phyloP scores from a whole-genome alignment of 2,888 invertebrate species.

The Mystacides longicornis region DNA sequence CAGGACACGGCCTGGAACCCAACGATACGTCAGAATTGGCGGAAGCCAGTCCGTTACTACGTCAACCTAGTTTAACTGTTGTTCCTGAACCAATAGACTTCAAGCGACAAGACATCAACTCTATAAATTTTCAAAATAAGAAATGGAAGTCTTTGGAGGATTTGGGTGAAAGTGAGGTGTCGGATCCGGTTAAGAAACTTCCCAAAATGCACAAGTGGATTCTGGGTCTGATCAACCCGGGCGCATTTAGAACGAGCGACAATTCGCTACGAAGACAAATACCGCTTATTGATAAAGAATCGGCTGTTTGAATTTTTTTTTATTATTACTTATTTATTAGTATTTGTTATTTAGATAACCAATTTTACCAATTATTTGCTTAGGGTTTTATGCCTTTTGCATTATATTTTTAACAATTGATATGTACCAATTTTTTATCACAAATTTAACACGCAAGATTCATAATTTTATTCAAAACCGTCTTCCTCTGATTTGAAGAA shows the following conservation, averaged over 20 bases:
- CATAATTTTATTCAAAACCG: too few species aligned
- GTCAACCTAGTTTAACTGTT: slow-evolving; percentile 39
- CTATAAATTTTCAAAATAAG: slow-evolving; percentile 51
- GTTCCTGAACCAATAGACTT: slow-evolving; percentile 38
- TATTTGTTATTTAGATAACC: too few species aligned
- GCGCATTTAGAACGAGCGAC: slow-evolving; percentile 59
- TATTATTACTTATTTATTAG: too few species aligned
- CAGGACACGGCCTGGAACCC: slow-evolving; percentile 34
- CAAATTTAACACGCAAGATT: too few species aligned
- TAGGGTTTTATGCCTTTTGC: too few species aligned
- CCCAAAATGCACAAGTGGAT: slow-evolving; percentile 66
- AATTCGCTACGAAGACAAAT: slow-evolving; percentile 41
- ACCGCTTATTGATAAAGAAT: slow-evolving; percentile 44
- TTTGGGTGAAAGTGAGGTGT: slow-evolving; percentile 38
- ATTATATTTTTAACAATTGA: too few species aligned
- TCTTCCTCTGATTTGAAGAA: too few species aligned
- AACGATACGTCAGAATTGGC: slow-evolving; percentile 28
- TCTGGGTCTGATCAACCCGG: slow-evolving; percentile 66
- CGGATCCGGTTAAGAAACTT: slow-evolving; percentile 48
- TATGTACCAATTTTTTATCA: too few species aligned
- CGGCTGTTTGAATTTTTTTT: slow-evolving; percentile 43
- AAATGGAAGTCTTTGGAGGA: slow-evolving; percentile 76
- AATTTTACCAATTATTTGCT: too few species aligned
- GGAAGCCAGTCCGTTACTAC: slow-evolving; percentile 39
- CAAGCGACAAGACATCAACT: slow-evolving; percentile 37